Evolutionary conservation across 2,797 vertebrate genomes (phyloP).

Genomic region (Hyperoplus immaculatus): DNA sequence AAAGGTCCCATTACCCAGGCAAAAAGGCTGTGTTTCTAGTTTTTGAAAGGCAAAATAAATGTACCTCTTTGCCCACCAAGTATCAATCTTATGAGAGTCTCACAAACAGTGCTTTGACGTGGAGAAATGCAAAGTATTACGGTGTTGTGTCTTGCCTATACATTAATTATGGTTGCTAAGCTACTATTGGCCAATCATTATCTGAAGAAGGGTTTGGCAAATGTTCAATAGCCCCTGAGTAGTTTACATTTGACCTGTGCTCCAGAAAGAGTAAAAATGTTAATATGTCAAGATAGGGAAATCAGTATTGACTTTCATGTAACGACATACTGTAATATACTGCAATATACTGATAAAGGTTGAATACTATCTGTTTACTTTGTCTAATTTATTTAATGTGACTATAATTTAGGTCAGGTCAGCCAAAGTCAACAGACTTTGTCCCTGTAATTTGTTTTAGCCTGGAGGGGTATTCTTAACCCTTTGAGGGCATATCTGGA

Average conservation of each 20-base stretch:
- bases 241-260: neutral
- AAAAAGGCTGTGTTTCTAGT: no score
- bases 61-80: no score
- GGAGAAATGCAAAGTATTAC: neutral
- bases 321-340: no score
- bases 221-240: neutral
- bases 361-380: neutral
- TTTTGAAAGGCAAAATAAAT: no score
- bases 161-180: no score
- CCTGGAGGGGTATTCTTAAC: constrained; percentile 71
- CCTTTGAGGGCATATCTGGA: constrained; percentile 53
- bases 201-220: neutral
- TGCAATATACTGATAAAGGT: neutral
- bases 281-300: neutral
- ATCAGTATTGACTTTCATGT: neutral
- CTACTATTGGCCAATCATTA: neutral
- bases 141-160: no score
- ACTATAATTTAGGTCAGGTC: constrained; percentile 16
- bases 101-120: neutral
- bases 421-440: constrained; percentile 37
- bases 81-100: no score
- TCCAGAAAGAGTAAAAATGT: neutral
- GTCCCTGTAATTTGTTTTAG: constrained; percentile 66
- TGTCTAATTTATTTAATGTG: constrained; percentile 21
- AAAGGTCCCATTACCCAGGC: neutral